These are phyloP conservation scores for Acanthiza pusilla DNA, from an alignment of 2,797 vertebrate genomes.

Conservation along the genomic window DNA sequence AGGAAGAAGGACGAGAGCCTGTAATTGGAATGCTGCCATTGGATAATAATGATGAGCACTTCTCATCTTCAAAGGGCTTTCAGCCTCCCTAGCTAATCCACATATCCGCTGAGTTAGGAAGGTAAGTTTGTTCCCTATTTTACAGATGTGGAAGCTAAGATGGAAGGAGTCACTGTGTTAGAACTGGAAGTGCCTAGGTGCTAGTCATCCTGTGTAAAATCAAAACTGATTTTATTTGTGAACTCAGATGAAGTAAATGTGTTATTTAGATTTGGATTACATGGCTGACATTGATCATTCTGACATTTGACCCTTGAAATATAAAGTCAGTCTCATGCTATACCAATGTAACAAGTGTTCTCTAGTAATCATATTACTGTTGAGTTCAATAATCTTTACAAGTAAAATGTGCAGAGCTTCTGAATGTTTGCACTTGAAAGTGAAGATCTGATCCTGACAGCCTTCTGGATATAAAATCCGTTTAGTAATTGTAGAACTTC, in stretches of 20 bases:
- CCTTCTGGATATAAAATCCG: not conserved
- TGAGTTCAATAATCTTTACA: not conserved
- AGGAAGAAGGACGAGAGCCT: slow-evolving; percentile 17
- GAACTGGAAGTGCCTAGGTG: not conserved
- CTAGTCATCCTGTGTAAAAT: not conserved
- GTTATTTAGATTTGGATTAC: not conserved
- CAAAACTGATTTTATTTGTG: not conserved
- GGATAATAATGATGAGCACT: slow-evolving; percentile 27
- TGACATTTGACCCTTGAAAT: not conserved
- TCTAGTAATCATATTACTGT: not conserved
- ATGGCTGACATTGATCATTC: not conserved
- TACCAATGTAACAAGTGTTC: not conserved
- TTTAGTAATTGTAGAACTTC: not conserved
- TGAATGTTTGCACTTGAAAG: not conserved
- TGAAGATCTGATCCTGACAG: not conserved
- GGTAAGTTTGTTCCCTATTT: not conserved
- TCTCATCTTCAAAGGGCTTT: slow-evolving; percentile 48
- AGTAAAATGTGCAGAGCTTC: not conserved
- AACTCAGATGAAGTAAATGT: not conserved
- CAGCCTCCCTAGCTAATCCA: slow-evolving; percentile 19
- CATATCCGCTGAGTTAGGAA: not conserved
- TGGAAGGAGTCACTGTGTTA: not conserved
- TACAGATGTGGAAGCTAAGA: not conserved
- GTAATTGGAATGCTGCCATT: slow-evolving; percentile 41
- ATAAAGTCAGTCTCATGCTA: not conserved